Evolutionary conservation across 2,113 vertebrate genomes (phyloP), one percentile per base, ranked within the genome.

Genomic region (Lepus timidus): DNA sequence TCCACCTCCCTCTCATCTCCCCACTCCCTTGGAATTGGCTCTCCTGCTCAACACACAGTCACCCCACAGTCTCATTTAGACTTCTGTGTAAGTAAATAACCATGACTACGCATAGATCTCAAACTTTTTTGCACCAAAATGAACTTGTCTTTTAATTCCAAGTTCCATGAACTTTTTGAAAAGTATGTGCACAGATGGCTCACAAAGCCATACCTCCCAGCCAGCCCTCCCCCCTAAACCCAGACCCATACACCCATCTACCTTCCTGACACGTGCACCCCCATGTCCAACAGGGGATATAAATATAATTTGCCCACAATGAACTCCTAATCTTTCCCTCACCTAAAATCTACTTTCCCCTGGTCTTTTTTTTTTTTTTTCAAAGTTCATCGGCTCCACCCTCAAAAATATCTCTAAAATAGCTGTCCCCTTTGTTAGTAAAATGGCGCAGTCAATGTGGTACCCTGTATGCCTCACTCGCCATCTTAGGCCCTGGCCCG

Each of bases 281-380:
- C 3, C 0, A 19, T 3, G 14, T 25, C 64, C 25, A 6, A 49
- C 0, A 25, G 0, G 25, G 81, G 19, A 82, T 33, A 25, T 11
- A 79, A 58, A 64, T 22, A 23, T 58, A 73, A 39, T 17, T 29
- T 4, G 62, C 33, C 81, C 49, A 11, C 4, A 31, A 33, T 0
- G 3, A 70, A 36, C 19, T 23, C 49, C 27, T 44, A 5, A 39
- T 31, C 58, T 33, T 58, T 33, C 11, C 9, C 33, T 20, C 19
- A 23, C 33, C 44, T 49, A 1, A 61, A 29, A 61, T n/a, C n/a
- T 14, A 0, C 23, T n/a, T 71, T 33, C 27, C 79, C 68, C 68
- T 12, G 0, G 12, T 39, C 23, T 16, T 49, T 70, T 29, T 64
- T 55, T 79, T 58, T 44, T 44, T 44, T 44, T 44, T 44, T 8